These are phyloP conservation scores for Nymphalis c-album DNA, from an alignment of 2,888 invertebrate genomes.

Conservation along the genomic window DNA sequence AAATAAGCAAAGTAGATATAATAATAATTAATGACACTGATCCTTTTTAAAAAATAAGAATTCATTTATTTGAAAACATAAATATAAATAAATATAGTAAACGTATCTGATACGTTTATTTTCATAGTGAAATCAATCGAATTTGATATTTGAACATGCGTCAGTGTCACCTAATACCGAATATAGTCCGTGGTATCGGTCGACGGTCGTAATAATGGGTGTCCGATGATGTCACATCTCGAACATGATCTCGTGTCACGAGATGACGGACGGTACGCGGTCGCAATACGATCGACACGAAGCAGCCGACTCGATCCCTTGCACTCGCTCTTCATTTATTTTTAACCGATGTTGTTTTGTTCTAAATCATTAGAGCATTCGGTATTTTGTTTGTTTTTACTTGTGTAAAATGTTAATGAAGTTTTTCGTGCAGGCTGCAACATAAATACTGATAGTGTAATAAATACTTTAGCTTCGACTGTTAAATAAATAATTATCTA, in stretches of 20 bases:
- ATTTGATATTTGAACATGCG: no score
- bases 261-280: background rate
- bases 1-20: no score
- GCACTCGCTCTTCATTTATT: conserved; percentile 18
- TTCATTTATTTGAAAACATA: no score
- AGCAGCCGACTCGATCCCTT: background rate
- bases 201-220: background rate
- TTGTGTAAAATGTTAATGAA: conserved; percentile 25
- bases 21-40: no score
- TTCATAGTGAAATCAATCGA: no score
- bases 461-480: background rate
- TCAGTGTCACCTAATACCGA: no score
- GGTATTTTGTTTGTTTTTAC: conserved; percentile 26
- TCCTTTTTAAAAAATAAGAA: no score
- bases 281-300: conserved; percentile 12
- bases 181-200: no score
- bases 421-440: conserved; percentile 17
- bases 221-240: conserved; percentile 1
- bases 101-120: no score
- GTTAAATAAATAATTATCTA: conserved; percentile 12
- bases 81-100: no score
- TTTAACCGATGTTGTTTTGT: conserved; percentile 24
- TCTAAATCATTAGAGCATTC: conserved; percentile 29
- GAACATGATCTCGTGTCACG: conserved; percentile 3
- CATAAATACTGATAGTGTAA: conserved; percentile 17